These are phyloP conservation scores for Fragum sueziense DNA, from an alignment of 2,888 invertebrate genomes.

Conservation along the genomic window DNA sequence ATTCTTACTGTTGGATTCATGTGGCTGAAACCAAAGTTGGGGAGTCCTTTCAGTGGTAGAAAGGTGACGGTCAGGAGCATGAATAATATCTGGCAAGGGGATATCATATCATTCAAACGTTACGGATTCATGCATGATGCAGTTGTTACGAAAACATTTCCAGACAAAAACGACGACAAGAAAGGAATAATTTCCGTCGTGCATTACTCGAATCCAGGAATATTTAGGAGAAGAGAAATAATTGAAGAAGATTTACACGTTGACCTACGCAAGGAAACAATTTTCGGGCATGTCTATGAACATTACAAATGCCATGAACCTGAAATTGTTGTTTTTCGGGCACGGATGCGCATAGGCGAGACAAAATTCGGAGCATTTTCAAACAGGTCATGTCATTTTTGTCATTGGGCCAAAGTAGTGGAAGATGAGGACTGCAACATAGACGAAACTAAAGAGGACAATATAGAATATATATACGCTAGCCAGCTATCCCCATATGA, in stretches of 20 bases:
- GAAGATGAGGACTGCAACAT: constrained; percentile 13
- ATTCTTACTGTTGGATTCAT: constrained; percentile 21
- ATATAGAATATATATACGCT: not conserved
- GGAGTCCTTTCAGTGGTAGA: constrained; percentile 36
- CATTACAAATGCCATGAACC: constrained; percentile 24
- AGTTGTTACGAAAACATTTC: constrained; percentile 15
- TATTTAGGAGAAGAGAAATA: constrained; percentile 26
- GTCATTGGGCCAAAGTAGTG: constrained; percentile 46
- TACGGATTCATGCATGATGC: constrained; percentile 26
- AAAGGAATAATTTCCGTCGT: constrained; percentile 23
- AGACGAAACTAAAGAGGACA: not conserved
- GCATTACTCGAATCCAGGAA: constrained; percentile 32
- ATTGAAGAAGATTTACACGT: constrained; percentile 24
- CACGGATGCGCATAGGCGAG: constrained; percentile 38
- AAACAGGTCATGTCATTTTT: constrained; percentile 45
- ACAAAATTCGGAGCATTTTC: constrained; percentile 34
- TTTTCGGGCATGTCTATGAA: constrained; percentile 26
- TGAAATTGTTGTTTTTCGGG: constrained; percentile 37
- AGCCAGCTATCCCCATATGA: not conserved
- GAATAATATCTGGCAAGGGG: constrained; percentile 22
- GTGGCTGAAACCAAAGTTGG: constrained; percentile 16
- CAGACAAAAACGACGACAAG: constrained; percentile 2
- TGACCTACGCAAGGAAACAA: constrained; percentile 21
- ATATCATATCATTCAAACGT: constrained; percentile 33
- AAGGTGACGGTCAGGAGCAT: constrained; percentile 11